Base-by-base conservation (phyloP, 2,113 vertebrate genomes). In the Setophaga kirtlandii region DNA sequence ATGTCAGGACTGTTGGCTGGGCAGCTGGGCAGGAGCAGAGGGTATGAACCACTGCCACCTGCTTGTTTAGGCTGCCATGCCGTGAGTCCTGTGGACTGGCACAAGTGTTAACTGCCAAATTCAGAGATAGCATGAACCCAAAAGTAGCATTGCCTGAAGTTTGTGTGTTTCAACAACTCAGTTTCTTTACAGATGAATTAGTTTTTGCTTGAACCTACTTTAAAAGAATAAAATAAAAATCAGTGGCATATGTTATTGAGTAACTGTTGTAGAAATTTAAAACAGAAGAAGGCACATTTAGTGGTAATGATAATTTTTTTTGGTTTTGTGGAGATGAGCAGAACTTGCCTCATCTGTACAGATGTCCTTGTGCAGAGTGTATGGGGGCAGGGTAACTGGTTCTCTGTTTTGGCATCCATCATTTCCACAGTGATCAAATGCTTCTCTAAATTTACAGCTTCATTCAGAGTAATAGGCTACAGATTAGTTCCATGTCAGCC, bases 401-500 rank as follows among this genome's bases (percentile, higher is more conserved):
- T 88, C 24, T 12, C 37, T 89, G 62, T 70, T 90, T 79, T 41
- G 64, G 44, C 28, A 91, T 80, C 82, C 24, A 9, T 83, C 47
- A 58, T 79, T 93, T 83, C 55, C 22, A n/a, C 15, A 17, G 56
- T 42, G 47, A 68, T 84, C 75, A 74, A 86, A 60, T 55, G 42
- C 59, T 90, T 90, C 68, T 97, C 56, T 67, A 92, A 92, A 74
- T 86, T 47, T 90, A 74, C 42, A 70, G 60, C 64, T 90, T 88
- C 42, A 28, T 90, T 86, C 90, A 81, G 60, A 77, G 50, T 60
- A 35, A 50, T 58, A 77, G 63, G 50, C 30, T 88, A 74, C 79
- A 90, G 94, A 77, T 86, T 76, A 86, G 71, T 90, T 94, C 83
- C 18, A 10, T 90, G 55, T 86, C 80, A 83, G 59, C 83, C 70